These are phyloP conservation scores for Xylota sylvarum DNA, from an alignment of 2,888 invertebrate genomes.

Conservation along the genomic window DNA sequence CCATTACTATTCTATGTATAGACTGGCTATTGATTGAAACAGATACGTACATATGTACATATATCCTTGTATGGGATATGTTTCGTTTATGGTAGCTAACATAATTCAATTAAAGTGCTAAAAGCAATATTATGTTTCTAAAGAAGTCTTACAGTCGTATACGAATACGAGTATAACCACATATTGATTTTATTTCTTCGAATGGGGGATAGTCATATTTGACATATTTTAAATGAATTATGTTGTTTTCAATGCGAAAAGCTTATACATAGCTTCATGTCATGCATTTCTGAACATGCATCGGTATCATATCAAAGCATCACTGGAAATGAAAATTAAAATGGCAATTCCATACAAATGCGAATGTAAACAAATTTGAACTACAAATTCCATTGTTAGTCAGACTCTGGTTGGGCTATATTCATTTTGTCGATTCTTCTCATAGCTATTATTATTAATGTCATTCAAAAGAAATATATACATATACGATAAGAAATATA, in stretches of 20 bases:
- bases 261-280: neutral
- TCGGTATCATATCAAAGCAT: neutral
- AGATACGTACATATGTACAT: neutral
- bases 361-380: neutral
- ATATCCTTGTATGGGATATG: slow-evolving; percentile 3
- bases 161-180: neutral
- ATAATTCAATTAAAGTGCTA: slow-evolving; percentile 12
- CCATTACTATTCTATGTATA: neutral
- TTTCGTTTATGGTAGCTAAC: neutral
- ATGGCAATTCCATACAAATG: neutral
- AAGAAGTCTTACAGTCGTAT: slow-evolving; percentile 1
- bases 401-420: neutral
- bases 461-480: no score
- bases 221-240: slow-evolving; percentile 4
- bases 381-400: neutral
- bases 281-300: neutral
- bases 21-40: neutral
- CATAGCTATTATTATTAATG: no score
- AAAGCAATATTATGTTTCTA: slow-evolving; percentile 9
- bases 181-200: neutral
- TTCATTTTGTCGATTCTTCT: neutral
- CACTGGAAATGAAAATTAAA: neutral
- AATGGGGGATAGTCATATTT: neutral
- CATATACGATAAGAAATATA: no score
- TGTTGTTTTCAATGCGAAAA: slow-evolving; percentile 1